Evolutionary conservation across 1,140 invertebrate species (phyloP).

Genomic region (Trigoniulus corallinus): DNA sequence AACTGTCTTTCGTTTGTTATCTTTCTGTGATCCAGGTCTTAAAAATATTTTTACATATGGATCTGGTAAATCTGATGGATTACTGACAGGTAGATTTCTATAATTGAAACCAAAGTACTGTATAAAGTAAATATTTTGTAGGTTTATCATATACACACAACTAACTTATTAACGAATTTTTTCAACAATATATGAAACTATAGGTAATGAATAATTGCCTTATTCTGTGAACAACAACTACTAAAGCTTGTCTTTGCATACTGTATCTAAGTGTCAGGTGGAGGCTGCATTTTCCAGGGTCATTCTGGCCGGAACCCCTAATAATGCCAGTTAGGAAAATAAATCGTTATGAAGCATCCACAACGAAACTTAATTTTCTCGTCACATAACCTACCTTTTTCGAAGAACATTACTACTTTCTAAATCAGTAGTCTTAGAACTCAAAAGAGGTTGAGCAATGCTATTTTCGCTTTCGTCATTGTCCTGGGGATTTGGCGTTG

Average conservation of each 20-base stretch:
- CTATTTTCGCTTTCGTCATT: too few species aligned
- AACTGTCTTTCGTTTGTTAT: background rate
- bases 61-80: background rate
- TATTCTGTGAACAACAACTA: background rate
- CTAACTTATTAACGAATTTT: too few species aligned
- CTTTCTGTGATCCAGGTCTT: background rate
- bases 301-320: background rate
- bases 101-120: background rate
- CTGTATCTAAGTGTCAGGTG: background rate
- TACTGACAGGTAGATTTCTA: background rate
- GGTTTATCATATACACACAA: too few species aligned
- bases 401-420: background rate
- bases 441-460: background rate
- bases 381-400: background rate
- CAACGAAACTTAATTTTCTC: too few species aligned
- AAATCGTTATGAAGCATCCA: too few species aligned
- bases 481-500: too few species aligned
- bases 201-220: constrained; percentile 5
- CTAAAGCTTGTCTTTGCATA: background rate
- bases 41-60: background rate
- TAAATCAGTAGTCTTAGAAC: background rate
- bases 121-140: background rate
- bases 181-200: too few species aligned
- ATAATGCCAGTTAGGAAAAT: too few species aligned
- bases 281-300: background rate